phyloP scores from a whole-genome alignment of 2,113 vertebrate species.

The Toxotes jaculatrix region DNA sequence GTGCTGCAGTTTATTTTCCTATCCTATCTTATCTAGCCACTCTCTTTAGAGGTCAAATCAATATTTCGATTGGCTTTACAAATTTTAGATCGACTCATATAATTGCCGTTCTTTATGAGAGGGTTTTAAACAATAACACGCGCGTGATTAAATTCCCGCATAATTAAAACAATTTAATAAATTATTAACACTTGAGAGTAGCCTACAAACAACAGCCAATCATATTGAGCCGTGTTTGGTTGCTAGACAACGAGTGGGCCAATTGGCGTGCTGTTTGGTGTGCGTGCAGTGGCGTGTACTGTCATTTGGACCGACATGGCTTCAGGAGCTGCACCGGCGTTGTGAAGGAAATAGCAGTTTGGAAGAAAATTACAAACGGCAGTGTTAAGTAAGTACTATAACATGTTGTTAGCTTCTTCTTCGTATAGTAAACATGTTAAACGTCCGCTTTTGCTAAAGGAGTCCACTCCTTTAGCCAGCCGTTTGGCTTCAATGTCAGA shows the following conservation, averaged over 20 bases:
- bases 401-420: not conserved
- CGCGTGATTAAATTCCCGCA: not conserved
- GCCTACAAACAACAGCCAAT: constrained; percentile 62
- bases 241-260: constrained; percentile 77
- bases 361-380: not conserved
- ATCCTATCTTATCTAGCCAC: too few relatives aligned
- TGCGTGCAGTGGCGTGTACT: not conserved
- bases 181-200: not conserved
- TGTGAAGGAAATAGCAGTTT: not conserved
- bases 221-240: constrained; percentile 62
- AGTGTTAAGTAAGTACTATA: constrained; percentile 20
- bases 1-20: too few relatives aligned
- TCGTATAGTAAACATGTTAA: not conserved
- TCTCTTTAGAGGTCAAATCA: not conserved
- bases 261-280: constrained; percentile 68
- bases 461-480: not conserved
- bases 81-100: not conserved
- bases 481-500: constrained; percentile 2
- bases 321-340: not conserved
- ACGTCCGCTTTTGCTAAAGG: not conserved
- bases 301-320: not conserved
- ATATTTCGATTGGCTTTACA: not conserved
- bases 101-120: not conserved
- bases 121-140: not conserved
- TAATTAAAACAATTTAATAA: not conserved